Conservation (phyloP, 2,113 vertebrate species). For the Scalopus aquaticus region DNA sequence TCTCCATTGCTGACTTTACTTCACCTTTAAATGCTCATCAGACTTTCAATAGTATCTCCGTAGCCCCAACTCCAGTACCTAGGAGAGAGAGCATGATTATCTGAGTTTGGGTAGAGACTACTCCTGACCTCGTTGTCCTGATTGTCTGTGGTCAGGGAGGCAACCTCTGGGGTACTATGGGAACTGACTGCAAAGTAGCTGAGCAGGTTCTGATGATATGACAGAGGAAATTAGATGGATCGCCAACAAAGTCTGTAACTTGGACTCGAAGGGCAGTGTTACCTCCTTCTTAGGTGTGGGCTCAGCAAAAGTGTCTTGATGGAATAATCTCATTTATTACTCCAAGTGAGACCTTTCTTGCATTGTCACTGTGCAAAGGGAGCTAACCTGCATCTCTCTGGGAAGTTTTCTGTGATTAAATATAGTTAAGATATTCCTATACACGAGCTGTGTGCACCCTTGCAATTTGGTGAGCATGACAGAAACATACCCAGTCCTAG, state of each 20-base stretch:
- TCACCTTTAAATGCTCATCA: background rate
- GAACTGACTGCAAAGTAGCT: background rate
- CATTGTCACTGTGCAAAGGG: background rate
- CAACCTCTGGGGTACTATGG: background rate
- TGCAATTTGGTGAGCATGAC: conserved; percentile 50
- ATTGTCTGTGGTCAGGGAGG: background rate
- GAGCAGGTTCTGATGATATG: background rate
- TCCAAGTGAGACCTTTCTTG: background rate
- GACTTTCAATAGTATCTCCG: background rate
- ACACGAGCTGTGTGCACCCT: conserved; percentile 1
- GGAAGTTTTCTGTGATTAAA: conserved; percentile 52
- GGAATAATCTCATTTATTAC: background rate
- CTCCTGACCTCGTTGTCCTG: background rate
- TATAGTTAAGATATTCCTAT: conserved; percentile 34
- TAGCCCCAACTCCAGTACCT: background rate
- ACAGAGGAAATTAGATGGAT: background rate
- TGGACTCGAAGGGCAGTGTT: background rate
- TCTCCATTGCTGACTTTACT: background rate
- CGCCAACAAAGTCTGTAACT: background rate
- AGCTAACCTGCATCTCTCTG: conserved; percentile 34
- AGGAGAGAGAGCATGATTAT: background rate
- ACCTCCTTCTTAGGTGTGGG: background rate
- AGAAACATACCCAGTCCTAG: background rate
- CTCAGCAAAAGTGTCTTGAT: background rate
- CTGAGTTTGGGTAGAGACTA: background rate